phyloP scores from a whole-genome alignment of 2,113 vertebrate species.

The Marcusenius ussheri region DNA sequence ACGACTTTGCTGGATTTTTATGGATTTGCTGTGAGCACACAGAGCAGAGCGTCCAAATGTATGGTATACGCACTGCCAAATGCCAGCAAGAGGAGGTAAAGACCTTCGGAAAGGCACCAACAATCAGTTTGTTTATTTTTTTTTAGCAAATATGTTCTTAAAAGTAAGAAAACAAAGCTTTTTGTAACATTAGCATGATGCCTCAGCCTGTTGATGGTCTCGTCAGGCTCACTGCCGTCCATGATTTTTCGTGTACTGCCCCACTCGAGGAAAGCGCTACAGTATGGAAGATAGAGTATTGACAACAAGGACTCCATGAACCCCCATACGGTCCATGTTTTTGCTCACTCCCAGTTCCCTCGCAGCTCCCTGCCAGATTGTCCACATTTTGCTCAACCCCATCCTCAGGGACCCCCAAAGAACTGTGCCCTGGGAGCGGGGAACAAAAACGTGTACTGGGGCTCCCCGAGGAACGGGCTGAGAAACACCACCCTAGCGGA shows the following conservation, averaged over 20 bases:
- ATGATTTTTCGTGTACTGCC: neutral
- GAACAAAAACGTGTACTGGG: neutral
- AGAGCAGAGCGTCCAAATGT: neutral
- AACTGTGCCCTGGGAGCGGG: neutral
- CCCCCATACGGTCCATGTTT: neutral
- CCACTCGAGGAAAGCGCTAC: neutral
- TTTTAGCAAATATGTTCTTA: neutral
- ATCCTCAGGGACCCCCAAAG: neutral
- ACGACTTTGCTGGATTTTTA: neutral
- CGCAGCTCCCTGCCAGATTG: neutral
- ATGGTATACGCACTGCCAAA: neutral
- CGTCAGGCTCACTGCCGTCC: neutral
- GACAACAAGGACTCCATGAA: neutral
- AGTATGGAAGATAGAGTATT: neutral
- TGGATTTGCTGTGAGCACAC: neutral
- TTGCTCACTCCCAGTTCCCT: neutral
- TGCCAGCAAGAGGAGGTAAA: neutral
- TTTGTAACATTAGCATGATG: neutral
- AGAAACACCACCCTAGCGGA: neutral
- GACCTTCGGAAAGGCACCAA: neutral
- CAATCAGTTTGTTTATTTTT: neutral
- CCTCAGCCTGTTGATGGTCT: neutral
- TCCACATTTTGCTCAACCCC: neutral
- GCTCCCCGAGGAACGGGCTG: neutral
- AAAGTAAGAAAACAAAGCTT: neutral